Conservation (phyloP, 2,797 vertebrate genomes). For the Pantherophis alleghaniensis region DNA sequence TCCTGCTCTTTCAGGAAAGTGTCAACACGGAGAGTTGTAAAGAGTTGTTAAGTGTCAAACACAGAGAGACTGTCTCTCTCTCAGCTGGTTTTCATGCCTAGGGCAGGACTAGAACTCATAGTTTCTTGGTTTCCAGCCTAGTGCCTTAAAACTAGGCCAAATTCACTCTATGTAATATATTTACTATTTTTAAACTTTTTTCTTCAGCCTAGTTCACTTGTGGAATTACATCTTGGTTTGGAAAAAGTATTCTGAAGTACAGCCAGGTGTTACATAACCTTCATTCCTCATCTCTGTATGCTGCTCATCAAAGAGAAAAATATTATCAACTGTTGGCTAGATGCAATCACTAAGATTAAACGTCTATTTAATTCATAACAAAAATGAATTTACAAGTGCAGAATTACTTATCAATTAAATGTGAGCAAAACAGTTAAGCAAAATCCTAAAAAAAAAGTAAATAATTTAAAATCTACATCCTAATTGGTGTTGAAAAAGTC, state of each 20-base stretch:
- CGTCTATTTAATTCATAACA: background rate
- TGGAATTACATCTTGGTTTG: background rate
- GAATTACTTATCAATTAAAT: background rate
- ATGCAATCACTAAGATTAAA: background rate
- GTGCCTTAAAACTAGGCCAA: background rate
- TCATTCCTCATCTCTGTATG: background rate
- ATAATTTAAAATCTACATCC: background rate
- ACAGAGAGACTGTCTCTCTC: background rate
- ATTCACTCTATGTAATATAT: background rate
- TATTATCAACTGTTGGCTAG: background rate
- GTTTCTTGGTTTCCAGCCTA: background rate
- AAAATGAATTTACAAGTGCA: background rate
- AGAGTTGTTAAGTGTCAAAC: background rate
- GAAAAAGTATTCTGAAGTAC: background rate
- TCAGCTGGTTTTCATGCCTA: background rate
- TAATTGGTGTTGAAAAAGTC: background rate
- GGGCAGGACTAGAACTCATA: background rate
- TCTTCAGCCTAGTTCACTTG: background rate
- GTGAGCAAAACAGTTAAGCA: background rate
- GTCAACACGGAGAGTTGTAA: background rate
- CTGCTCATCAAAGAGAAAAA: background rate
- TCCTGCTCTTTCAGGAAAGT: background rate
- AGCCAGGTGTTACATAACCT: background rate
- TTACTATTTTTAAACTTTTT: background rate
- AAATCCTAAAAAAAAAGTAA: background rate